Percentiles rank a stretch among this genome's conserved stretches.
phyloP scores from a whole-genome alignment of 1,140 invertebrate species.

The Mizuhopecten yessoensis region DNA sequence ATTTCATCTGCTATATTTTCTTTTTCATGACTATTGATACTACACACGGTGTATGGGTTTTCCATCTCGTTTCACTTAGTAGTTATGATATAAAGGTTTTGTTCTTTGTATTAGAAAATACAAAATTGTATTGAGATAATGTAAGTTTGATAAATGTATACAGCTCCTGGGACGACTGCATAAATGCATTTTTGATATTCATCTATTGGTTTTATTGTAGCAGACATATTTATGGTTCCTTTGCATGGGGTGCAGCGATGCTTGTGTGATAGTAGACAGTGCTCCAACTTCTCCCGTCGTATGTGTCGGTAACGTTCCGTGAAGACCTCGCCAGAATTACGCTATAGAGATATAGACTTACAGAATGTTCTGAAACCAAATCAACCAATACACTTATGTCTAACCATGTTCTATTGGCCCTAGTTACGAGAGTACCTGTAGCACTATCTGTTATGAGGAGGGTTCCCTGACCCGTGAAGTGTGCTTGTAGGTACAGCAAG shows the following conservation, averaged over 20 bases:
- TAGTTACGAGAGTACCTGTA: neutral
- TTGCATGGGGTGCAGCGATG: neutral
- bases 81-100: too few species aligned
- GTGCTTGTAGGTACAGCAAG: neutral
- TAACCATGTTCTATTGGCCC: neutral
- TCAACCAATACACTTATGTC: slow-evolving; percentile 30
- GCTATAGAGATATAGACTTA: neutral
- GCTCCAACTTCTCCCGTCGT: neutral
- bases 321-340: neutral
- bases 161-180: too few species aligned
- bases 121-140: too few species aligned
- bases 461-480: neutral
- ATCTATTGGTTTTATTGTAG: too few species aligned
- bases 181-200: too few species aligned
- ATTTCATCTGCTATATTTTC: too few species aligned
- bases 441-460: neutral
- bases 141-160: too few species aligned
- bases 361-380: neutral
- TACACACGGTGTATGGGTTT: too few species aligned
- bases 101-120: too few species aligned
- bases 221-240: neutral
- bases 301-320: neutral
- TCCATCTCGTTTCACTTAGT: too few species aligned
- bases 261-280: neutral
- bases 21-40: too few species aligned